These are phyloP conservation scores for Balanococcus diminutus DNA, from an alignment of 2,888 invertebrate species.

Conservation along the genomic window DNA sequence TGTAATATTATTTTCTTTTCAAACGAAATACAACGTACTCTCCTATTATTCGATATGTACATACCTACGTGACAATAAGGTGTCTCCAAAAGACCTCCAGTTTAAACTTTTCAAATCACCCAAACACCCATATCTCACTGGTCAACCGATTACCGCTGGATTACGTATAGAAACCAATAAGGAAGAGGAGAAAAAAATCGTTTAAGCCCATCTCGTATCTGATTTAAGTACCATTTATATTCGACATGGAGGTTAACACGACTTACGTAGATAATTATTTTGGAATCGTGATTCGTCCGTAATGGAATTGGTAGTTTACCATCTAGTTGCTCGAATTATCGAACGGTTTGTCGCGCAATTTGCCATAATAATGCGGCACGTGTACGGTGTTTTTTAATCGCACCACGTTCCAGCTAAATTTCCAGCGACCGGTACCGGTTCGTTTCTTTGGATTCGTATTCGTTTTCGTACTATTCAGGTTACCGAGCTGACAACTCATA, in stretches of 20 bases:
- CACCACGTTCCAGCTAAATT: neutral
- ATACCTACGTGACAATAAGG: neutral
- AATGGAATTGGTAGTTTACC: neutral
- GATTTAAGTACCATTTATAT: neutral
- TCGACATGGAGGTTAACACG: neutral
- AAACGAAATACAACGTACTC: neutral
- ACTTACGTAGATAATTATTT: neutral
- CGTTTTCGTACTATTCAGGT: neutral
- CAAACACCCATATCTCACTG: neutral
- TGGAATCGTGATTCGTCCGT: neutral
- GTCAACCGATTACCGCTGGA: neutral
- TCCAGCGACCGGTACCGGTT: neutral
- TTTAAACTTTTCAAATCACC: neutral
- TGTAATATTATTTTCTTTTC: neutral
- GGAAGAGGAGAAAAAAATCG: neutral
- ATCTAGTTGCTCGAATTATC: neutral
- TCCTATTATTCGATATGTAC: neutral
- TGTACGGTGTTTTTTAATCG: neutral
- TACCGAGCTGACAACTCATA: neutral
- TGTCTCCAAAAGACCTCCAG: neutral
- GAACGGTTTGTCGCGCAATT: neutral
- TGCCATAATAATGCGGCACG: neutral
- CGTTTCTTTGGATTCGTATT: neutral
- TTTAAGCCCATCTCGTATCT: neutral
- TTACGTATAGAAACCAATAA: too few species aligned